Base-by-base conservation (phyloP, 2,113 vertebrate species). In the Haemorhous mexicanus region DNA sequence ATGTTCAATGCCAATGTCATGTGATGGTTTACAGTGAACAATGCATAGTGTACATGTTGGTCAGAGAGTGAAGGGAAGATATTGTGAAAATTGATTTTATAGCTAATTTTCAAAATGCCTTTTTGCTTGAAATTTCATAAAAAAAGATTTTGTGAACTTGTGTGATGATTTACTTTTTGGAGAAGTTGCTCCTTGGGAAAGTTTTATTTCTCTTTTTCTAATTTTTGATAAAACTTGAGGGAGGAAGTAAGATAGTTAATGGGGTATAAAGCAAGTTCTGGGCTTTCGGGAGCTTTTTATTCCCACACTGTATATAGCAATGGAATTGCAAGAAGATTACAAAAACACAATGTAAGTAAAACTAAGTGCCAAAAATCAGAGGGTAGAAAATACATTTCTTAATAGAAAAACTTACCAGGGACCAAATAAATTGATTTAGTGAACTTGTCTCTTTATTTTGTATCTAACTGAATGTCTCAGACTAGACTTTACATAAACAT, bases 401-500 rank as follows among this genome's bases (percentile, higher is more conserved):
- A 43, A 44, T 33, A 79, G 58, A 90, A 80, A 11, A 78, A 82
- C 8, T 74, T 89, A 18, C 1, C 3, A 32, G 39, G 9, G 10
- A 84, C 10, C 52, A 63, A 79, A 75, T 76, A 87, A 93, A 23
- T 35, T 80, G 22, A 52, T 39, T 85, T 74, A 35, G 58, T 85
- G 70, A 87, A 91, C 47, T 88, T 66, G 11, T 72, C 67, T 84
- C 44, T 87, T 95, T 89, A 47, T 70, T 90, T 53, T 72, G 10
- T 70, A 47, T 87, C 56, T 78, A 84, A 61, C 56, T 81, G 64
- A 91, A 84, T 80, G 41, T 68, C 44, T 95, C 37, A 78, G 44
- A 37, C 64, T 81, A 91, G 32, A 88, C 22, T 89, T 92, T 86
- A 50, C n/a, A 33, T 74, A 58, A 84, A 14, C 6, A 16, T 62